Conservation (phyloP, 2,888 invertebrate species). For the Folsomia candida region DNA sequence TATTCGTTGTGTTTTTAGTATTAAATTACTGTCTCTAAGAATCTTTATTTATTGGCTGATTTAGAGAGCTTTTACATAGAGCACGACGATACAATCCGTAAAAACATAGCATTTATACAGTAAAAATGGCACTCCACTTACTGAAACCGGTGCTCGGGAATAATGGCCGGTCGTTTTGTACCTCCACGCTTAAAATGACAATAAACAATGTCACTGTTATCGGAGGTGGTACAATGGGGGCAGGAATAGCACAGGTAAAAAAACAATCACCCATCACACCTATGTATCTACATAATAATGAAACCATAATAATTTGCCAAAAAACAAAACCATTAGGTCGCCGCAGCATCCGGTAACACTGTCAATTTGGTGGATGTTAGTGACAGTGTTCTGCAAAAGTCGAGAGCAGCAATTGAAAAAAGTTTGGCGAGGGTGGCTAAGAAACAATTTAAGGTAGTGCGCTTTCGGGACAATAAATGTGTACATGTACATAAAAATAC, state of each 20-base stretch:
- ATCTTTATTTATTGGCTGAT: neutral
- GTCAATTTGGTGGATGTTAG: slow-evolving; percentile 59
- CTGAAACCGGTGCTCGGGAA: slow-evolving; percentile 16
- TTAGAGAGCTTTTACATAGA: too few species aligned
- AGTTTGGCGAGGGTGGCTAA: slow-evolving; percentile 58
- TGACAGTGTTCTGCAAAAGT: slow-evolving; percentile 57
- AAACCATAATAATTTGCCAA: neutral
- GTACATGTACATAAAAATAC: too few species aligned
- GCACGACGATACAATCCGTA: too few species aligned
- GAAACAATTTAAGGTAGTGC: slow-evolving; percentile 53
- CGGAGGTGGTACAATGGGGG: slow-evolving; percentile 76
- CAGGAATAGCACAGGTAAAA: slow-evolving; percentile 83
- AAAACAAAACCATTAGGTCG: too few species aligned
- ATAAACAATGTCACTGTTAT: slow-evolving; percentile 47
- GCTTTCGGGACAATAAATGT: too few species aligned
- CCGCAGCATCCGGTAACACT: slow-evolving; percentile 58
- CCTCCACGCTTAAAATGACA: slow-evolving; percentile 19
- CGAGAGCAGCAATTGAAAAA: slow-evolving; percentile 55
- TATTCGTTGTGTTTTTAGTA: slow-evolving; percentile 1
- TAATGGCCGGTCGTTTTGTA: slow-evolving; percentile 23
- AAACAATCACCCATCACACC: slow-evolving; percentile 4
- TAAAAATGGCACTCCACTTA: slow-evolving; percentile 18
- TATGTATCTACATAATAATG: neutral
- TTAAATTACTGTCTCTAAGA: too few species aligned
- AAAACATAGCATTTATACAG: too few species aligned